Percentiles rank a stretch among this genome's conserved stretches.
phyloP scores from a whole-genome alignment of 2,888 invertebrate species.

The Rhogogaster chlorosoma region DNA sequence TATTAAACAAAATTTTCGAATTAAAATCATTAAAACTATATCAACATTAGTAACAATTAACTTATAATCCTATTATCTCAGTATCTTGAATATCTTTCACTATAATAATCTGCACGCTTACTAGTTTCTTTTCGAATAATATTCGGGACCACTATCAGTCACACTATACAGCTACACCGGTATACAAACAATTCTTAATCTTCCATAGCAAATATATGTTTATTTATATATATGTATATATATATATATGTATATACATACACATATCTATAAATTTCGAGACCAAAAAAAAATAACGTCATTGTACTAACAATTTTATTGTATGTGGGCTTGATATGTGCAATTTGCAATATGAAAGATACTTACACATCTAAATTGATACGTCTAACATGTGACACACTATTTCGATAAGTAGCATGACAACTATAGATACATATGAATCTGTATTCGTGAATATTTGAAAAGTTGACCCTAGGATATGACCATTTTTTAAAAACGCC shows the following conservation, averaged over 20 bases:
- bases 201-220: not conserved
- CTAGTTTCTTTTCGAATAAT: not conserved
- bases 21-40: constrained; percentile 30
- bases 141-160: not conserved
- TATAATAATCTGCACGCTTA: constrained; percentile 12
- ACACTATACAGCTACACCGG: not conserved
- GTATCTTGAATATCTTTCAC: not conserved
- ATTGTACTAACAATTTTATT: not conserved
- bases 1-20: not conserved
- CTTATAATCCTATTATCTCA: not conserved
- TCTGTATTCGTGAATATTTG: not conserved
- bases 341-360: not conserved
- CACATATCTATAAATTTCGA: not conserved
- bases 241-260: not conserved
- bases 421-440: not conserved
- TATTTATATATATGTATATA: not conserved
- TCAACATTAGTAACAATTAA: constrained; percentile 24
- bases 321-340: not conserved
- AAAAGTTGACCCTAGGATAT: not conserved
- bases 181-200: not conserved
- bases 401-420: not conserved
- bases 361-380: not conserved
- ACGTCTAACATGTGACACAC: not conserved
- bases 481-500: not conserved
- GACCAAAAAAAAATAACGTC: not conserved